Evolutionary conservation across 2,113 vertebrate genomes (phyloP).

Genomic region (Platichthys stellatus): DNA sequence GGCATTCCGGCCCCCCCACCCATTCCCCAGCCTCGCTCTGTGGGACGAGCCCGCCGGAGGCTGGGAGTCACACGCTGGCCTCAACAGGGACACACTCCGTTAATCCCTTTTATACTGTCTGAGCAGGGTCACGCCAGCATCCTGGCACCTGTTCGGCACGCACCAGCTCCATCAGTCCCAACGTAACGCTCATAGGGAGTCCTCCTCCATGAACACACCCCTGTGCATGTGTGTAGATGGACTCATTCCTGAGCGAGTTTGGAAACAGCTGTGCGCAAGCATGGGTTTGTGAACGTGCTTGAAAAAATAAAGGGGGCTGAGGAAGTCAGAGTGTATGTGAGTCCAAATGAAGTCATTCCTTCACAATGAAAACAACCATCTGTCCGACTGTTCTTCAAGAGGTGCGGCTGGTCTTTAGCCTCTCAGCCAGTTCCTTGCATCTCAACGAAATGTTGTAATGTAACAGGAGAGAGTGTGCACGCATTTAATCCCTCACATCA

Average conservation of each 20-base stretch:
- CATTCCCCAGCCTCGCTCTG: slow-evolving; percentile 34
- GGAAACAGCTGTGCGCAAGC: slow-evolving; percentile 52
- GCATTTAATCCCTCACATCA: neutral
- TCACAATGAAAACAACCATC: slow-evolving; percentile 32
- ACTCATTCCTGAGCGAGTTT: slow-evolving; percentile 69
- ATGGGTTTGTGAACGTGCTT: slow-evolving; percentile 13
- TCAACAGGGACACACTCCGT: slow-evolving; percentile 35
- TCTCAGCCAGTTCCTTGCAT: neutral
- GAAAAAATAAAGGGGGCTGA: slow-evolving; percentile 5
- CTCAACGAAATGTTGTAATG: neutral
- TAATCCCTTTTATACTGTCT: slow-evolving; percentile 35
- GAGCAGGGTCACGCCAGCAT: slow-evolving; percentile 18
- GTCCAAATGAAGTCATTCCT: slow-evolving; percentile 50
- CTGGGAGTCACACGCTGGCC: slow-evolving; percentile 33
- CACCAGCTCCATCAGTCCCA: slow-evolving; percentile 32
- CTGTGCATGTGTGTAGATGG: slow-evolving; percentile 1
- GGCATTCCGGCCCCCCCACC: slow-evolving; percentile 64
- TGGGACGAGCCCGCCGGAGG: slow-evolving; percentile 29
- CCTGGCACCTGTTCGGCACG: slow-evolving; percentile 67
- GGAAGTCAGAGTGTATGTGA: slow-evolving; percentile 26
- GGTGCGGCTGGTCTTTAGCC: slow-evolving; percentile 2
- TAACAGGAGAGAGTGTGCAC: neutral
- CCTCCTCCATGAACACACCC: slow-evolving; percentile 35
- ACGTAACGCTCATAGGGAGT: slow-evolving; percentile 43
- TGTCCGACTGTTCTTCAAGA: slow-evolving; percentile 16